These are phyloP conservation scores for Dryococelus australis DNA, from an alignment of 2,888 invertebrate genomes.

Conservation along the genomic window DNA sequence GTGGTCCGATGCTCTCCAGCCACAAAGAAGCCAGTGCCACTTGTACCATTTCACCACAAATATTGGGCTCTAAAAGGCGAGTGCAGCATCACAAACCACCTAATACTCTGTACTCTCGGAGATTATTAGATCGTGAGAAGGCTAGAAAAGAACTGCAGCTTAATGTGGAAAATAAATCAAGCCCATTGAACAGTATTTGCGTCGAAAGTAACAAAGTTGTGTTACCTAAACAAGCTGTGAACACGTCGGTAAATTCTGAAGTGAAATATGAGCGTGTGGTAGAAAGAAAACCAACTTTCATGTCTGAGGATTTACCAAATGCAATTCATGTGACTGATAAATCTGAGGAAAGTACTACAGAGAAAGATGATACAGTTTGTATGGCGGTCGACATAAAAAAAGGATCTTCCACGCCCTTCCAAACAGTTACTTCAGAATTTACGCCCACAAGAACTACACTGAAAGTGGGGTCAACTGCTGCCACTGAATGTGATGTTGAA, in stretches of 20 bases:
- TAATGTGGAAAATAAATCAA: neutral
- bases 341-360: neutral
- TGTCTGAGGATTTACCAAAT: neutral
- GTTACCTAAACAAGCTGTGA: neutral
- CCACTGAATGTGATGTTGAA: neutral
- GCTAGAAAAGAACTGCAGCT: neutral
- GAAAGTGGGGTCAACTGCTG: neutral
- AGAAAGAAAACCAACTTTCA: neutral
- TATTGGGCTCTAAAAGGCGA: neutral
- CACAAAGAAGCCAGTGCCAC: neutral
- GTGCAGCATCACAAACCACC: neutral
- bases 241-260: neutral
- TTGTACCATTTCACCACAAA: neutral
- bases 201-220: neutral
- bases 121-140: neutral
- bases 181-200: neutral
- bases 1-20: neutral
- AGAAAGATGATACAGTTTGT: neutral
- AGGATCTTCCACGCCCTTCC: neutral
- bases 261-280: neutral
- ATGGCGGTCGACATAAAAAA: neutral
- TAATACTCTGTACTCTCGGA: neutral
- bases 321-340: neutral
- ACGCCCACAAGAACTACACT: neutral
- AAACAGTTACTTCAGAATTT: neutral